Percentiles rank a stretch among this genome's conserved stretches.
phyloP scores from a whole-genome alignment of 2,797 vertebrate genomes.

The Pogonophryne albipinna region DNA sequence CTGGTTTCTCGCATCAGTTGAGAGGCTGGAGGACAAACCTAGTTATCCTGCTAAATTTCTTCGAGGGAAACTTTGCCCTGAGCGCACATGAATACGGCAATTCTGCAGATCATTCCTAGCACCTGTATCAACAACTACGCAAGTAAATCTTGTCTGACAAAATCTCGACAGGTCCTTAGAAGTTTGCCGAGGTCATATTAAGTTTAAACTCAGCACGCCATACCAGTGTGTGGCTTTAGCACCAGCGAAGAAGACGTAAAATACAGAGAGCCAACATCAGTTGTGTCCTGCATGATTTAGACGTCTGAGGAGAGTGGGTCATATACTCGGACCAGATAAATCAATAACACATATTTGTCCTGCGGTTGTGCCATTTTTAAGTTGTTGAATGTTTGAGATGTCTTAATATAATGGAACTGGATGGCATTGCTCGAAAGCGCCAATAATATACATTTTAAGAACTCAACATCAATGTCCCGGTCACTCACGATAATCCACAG shows the following conservation, averaged over 20 bases:
- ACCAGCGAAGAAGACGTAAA: constrained; percentile 6
- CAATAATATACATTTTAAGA: too few species aligned
- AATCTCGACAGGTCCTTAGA: constrained; percentile 44
- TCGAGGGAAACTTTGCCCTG: constrained; percentile 22
- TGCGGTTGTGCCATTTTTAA: too few species aligned
- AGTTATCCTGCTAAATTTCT: constrained; percentile 24
- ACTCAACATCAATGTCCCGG: too few species aligned
- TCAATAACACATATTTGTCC: too few species aligned
- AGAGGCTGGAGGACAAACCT: constrained; percentile 3
- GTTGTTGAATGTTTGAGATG: too few species aligned
- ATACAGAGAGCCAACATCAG: constrained; percentile 1
- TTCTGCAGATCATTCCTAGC: constrained; percentile 31
- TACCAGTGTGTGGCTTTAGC: constrained; percentile 18
- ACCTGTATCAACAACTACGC: constrained; percentile 63
- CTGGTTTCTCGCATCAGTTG: background rate
- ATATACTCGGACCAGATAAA: too few species aligned
- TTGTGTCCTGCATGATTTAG: constrained; percentile 11
- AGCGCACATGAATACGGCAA: constrained; percentile 20
- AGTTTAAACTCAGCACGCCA: constrained; percentile 51
- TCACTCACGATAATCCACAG: too few species aligned
- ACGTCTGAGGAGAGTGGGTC: constrained; percentile 9
- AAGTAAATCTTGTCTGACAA: constrained; percentile 56
- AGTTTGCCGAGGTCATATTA: constrained; percentile 49
- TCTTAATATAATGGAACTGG: too few species aligned
- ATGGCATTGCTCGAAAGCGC: too few species aligned